These are phyloP conservation scores for Lochmaea crataegi DNA, from an alignment of 2,888 invertebrate species.

Conservation along the genomic window DNA sequence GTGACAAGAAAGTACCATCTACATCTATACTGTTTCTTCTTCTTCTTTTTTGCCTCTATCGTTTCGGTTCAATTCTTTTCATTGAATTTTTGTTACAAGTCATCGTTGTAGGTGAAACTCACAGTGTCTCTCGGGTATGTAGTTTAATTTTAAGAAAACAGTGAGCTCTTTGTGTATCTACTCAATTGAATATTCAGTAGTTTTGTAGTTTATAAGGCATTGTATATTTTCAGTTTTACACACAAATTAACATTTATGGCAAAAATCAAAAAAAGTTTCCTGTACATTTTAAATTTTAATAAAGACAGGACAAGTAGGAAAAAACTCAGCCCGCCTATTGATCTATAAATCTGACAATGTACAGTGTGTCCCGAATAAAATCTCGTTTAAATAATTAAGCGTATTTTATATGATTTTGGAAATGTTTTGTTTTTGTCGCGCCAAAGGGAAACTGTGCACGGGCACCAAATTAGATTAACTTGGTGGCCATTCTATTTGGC, in stretches of 20 bases:
- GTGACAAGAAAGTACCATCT: conserved; percentile 28
- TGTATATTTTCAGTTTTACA: neutral
- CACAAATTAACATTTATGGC: neutral
- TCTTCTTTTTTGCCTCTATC: neutral
- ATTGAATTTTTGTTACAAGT: conserved; percentile 22
- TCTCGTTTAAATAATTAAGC: too few species aligned
- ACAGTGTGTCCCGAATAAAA: too few species aligned
- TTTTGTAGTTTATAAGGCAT: conserved; percentile 3
- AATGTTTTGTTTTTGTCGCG: too few species aligned
- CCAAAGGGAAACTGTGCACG: too few species aligned
- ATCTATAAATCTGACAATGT: too few species aligned
- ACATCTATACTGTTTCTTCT: conserved; percentile 2
- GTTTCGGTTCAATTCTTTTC: conserved; percentile 11
- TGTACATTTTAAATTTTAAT: too few species aligned
- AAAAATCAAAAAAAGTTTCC: neutral
- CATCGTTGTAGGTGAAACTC: conserved; percentile 20
- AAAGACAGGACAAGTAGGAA: too few species aligned
- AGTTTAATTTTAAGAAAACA: conserved; percentile 21
- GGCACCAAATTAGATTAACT: too few species aligned
- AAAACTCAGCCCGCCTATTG: too few species aligned
- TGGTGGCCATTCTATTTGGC: too few species aligned
- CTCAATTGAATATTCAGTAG: conserved; percentile 20
- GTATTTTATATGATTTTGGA: too few species aligned
- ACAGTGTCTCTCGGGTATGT: neutral
- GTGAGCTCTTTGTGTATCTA: conserved; percentile 6